Evolutionary conservation across 1,140 invertebrate genomes (phyloP).

Genomic region (Drosophila subobscura): DNA sequence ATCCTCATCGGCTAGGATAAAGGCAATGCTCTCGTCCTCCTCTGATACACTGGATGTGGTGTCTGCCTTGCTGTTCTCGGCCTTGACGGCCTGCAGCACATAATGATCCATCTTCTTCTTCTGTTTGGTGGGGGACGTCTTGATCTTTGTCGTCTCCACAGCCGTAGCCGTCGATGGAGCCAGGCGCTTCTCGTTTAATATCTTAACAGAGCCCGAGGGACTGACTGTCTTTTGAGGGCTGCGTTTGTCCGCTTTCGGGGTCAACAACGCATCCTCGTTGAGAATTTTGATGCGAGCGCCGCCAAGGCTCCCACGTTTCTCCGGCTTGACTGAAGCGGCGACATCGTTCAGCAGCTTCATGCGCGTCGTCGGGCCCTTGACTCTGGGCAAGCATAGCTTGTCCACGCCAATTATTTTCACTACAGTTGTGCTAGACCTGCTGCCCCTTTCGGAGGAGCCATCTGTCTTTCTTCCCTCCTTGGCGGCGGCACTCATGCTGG

Average conservation of each 20-base stretch:
- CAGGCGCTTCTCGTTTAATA: conserved; percentile 59
- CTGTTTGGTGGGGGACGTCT: conserved; percentile 46
- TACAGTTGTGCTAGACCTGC: not conserved
- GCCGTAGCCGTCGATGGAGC: conserved; percentile 5
- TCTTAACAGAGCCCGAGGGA: conserved; percentile 50
- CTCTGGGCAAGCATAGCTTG: conserved; percentile 34
- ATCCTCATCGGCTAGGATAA: conserved; percentile 67
- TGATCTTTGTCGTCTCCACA: conserved; percentile 55
- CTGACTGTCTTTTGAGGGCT: conserved; percentile 17
- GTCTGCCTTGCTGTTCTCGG: conserved; percentile 63
- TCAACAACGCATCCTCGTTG: conserved; percentile 50
- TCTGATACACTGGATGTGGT: conserved; percentile 19
- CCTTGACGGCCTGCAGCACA: conserved; percentile 68
- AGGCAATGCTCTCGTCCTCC: conserved; percentile 68
- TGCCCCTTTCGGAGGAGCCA: conserved; percentile 3
- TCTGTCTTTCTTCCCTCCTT: conserved; percentile 42
- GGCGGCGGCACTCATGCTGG: conserved; percentile 51
- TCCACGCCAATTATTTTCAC: conserved; percentile 62
- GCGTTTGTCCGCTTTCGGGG: conserved; percentile 40
- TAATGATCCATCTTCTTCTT: conserved; percentile 75
- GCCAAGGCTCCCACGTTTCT: conserved; percentile 39
- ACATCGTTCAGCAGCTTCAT: conserved; percentile 64
- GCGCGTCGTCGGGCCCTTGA: conserved; percentile 45
- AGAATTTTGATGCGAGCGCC: conserved; percentile 67
- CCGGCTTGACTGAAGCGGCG: conserved; percentile 32